A percentile compares a stretch with the other conserved stretches of the same genome.
These are phyloP conservation scores for Pteria penguin DNA, from an alignment of 2,888 invertebrate genomes.

Conservation along the genomic window DNA sequence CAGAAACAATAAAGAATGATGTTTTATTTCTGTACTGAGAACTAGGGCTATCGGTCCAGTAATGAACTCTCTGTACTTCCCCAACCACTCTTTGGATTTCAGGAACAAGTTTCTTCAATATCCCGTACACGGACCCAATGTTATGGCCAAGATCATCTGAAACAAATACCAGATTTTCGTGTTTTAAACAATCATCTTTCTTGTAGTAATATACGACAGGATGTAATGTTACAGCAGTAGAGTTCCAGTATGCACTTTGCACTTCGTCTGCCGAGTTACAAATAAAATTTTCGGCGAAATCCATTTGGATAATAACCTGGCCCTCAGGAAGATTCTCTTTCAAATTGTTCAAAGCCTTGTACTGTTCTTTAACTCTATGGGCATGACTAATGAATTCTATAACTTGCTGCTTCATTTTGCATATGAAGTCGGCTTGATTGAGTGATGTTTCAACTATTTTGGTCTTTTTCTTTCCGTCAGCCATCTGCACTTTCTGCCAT, in stretches of 20 bases:
- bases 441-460: background rate
- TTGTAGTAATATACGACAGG: constrained; percentile 20
- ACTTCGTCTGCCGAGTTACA: constrained; percentile 34
- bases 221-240: constrained; percentile 17
- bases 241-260: constrained; percentile 40
- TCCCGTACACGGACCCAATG: no score
- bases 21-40: background rate
- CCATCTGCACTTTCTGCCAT: background rate
- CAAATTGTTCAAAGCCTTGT: constrained; percentile 13
- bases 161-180: constrained; percentile 15
- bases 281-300: constrained; percentile 45
- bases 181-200: background rate
- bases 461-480: constrained; percentile 2
- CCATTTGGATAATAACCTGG: constrained; percentile 35
- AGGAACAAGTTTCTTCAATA: constrained; percentile 17
- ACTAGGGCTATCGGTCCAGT: no score
- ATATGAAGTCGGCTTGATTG: background rate
- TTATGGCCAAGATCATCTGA: constrained; percentile 28
- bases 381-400: background rate
- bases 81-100: background rate
- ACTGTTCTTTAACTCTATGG: background rate
- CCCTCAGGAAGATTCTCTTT: constrained; percentile 25
- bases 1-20: background rate
- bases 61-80: constrained; percentile 23
- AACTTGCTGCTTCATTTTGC: background rate